Percentiles rank a stretch among this genome's conserved stretches.
Conservation (phyloP, 2,113 vertebrate genomes). For the Dasyornis broadbenti region DNA sequence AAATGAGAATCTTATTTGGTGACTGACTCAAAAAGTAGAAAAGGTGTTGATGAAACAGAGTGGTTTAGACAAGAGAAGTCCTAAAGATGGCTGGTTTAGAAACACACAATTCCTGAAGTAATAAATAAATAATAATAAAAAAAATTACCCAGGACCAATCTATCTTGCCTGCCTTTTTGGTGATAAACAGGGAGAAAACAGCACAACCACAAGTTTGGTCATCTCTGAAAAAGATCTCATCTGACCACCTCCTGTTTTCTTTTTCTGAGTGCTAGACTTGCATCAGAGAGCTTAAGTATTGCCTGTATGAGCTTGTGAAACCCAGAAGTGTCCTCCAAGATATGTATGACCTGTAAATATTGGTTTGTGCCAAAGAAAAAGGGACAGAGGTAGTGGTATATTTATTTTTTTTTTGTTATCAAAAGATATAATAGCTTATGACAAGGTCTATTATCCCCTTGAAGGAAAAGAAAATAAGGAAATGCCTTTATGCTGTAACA, state of each 20-base stretch:
- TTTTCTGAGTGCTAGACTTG: background rate
- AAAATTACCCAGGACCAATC: background rate
- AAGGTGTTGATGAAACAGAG: background rate
- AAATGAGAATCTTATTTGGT: background rate
- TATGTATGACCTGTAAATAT: conserved; percentile 4
- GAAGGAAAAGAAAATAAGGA: conserved; percentile 16
- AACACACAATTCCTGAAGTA: background rate
- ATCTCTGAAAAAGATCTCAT: background rate
- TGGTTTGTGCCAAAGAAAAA: background rate
- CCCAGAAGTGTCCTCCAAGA: background rate
- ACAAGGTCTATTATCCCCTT: conserved; percentile 51
- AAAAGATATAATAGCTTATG: conserved; percentile 34
- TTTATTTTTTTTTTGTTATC: background rate
- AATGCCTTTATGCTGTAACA: conserved; percentile 7
- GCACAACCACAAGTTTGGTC: background rate
- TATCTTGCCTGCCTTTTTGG: background rate
- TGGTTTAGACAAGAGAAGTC: background rate
- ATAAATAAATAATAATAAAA: background rate
- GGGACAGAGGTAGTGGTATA: background rate
- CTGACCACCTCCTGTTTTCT: background rate
- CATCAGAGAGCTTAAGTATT: background rate
- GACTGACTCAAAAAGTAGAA: background rate
- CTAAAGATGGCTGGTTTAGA: background rate
- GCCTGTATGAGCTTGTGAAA: background rate
- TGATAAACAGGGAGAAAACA: background rate